phyloP scores from a whole-genome alignment of 2,888 invertebrate species.

The Agrochola litura region DNA sequence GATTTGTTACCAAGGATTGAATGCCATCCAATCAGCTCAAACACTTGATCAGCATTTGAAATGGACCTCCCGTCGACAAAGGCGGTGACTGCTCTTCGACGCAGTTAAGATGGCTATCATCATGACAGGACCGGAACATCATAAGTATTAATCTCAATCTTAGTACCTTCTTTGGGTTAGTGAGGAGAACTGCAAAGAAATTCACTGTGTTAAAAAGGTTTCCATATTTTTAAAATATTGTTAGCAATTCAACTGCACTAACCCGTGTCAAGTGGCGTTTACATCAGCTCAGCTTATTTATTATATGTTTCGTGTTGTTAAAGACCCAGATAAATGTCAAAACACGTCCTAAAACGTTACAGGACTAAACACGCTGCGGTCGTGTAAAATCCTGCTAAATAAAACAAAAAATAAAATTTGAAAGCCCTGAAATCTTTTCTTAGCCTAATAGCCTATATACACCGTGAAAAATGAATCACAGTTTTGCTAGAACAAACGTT shows the following conservation, averaged over 20 bases:
- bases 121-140: not conserved
- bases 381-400: not conserved
- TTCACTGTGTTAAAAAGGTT: not conserved
- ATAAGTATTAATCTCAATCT: not conserved
- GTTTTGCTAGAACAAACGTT: too few species aligned
- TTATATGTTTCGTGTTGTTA: not conserved
- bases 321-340: not conserved
- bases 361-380: too few species aligned
- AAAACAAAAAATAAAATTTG: not conserved
- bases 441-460: too few species aligned
- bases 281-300: not conserved
- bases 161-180: not conserved
- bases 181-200: slow-evolving; percentile 25
- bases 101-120: not conserved
- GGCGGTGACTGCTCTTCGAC: not conserved
- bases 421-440: not conserved
- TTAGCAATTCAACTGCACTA: not conserved
- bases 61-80: not conserved
- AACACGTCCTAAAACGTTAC: not conserved
- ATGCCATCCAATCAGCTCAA: not conserved
- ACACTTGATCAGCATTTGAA: not conserved
- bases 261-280: not conserved
- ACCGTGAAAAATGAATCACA: too few species aligned
- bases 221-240: not conserved
- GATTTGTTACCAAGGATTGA: slow-evolving; percentile 7